Base-by-base conservation (phyloP, 2,797 vertebrate genomes). In the Fundulus diaphanus region DNA sequence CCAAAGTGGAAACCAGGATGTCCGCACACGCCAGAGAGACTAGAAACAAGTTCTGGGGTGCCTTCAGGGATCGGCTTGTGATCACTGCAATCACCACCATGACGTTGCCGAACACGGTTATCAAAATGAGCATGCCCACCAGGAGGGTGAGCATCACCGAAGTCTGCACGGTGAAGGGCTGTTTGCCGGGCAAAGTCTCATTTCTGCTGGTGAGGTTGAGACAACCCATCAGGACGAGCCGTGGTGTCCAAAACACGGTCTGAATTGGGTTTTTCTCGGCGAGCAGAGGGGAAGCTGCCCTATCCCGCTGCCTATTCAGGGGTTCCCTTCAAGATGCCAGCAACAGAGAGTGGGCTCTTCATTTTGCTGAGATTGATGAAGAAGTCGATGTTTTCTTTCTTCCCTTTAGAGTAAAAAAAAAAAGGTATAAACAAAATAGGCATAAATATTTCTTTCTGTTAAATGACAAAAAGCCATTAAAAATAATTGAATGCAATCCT, bases 41-140 rank as follows among this genome's bases (percentile, higher is more conserved):
- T 84, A 99, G 92, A 90, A 99, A 99, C 79, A 98, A 95, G 94
- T 99, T 99, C 93, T 99, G 98, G 1, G 98, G 97, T 1, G 98
- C 98, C 92, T 95, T 96, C 73, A 99, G 94, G 0, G 96, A 96
- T 70, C 96, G 93, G 89, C 97, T 97, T 7, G 98, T 99, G 82
- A 96, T 97, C 83, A 99, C 97, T 0, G 98, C 96, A 0, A 99
- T 99, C 66, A 99, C 96, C 51, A 99, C 98, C 72, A 99, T 94
- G 73, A 97, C 96, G 46, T 99, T 99, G 57, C 98, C 98, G 42
- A 97, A 98, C 74, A 99, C 93, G 0, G 95, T 99, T 80, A 97
- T 85, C 29, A 99, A 94, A 93, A 99, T 97, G 61, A 99, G 96
- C 81, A 98, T 91, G 48, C 95, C 95, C 24, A 96, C 97, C 77